Conservation (phyloP, 1,140 invertebrate genomes). For the Argopecten irradians region DNA sequence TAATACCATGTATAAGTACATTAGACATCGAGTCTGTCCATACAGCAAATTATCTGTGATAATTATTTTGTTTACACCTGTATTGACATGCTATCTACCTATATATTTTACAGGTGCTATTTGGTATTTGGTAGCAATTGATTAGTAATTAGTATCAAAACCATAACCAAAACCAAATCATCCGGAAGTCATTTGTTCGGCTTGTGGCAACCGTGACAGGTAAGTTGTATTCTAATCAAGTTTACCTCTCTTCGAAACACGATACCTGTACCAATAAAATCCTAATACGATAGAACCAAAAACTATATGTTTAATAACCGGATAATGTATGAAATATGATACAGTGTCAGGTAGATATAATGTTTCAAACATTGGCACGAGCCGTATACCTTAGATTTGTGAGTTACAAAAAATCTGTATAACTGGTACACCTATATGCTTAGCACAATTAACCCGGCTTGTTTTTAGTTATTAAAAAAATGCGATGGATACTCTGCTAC, state of each 20-base stretch:
- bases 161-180: conserved; percentile 1
- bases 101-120: not conserved
- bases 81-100: conserved; percentile 16
- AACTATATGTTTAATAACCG: not conserved
- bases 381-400: not conserved
- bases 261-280: not conserved
- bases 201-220: not conserved
- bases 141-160: not conserved
- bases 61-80: not conserved
- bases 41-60: not conserved
- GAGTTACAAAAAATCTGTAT: not conserved
- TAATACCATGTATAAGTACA: not conserved
- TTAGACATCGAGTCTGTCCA: not conserved
- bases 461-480: not conserved
- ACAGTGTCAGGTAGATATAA: not conserved
- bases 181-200: not conserved
- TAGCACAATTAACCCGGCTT: not conserved
- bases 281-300: not conserved
- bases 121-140: not conserved
- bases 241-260: not conserved
- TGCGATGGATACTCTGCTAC: not conserved
- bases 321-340: not conserved
- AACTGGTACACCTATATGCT: not conserved
- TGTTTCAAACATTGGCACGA: not conserved
- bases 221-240: not conserved